phyloP scores from a whole-genome alignment of 2,797 vertebrate species.

The Botia almorhae region DNA sequence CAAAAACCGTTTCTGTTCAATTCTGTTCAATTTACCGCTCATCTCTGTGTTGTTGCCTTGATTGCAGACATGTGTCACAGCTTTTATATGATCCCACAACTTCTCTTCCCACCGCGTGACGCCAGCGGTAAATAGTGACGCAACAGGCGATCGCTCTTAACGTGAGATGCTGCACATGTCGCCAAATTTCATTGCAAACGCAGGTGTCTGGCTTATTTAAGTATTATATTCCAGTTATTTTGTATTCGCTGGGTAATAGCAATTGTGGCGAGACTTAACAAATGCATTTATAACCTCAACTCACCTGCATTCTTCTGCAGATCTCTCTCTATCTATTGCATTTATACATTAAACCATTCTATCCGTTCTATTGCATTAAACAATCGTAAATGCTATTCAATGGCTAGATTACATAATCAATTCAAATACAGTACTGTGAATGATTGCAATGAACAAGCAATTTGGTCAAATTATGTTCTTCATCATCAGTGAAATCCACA shows the following conservation, averaged over 20 bases:
- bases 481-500: not conserved
- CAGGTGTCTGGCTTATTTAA: not conserved
- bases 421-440: too few species aligned
- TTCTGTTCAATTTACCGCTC: not conserved
- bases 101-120: slow-evolving; percentile 19
- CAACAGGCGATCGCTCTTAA: not conserved
- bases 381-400: too few species aligned
- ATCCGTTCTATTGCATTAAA: too few species aligned
- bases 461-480: not conserved
- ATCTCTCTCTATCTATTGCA: not conserved
- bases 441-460: not conserved
- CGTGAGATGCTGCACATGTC: not conserved
- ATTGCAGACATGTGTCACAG: slow-evolving; percentile 10
- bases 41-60: slow-evolving; percentile 5
- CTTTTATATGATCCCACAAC: slow-evolving; percentile 31
- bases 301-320: not conserved
- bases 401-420: too few species aligned
- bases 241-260: not conserved
- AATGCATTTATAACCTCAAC: not conserved
- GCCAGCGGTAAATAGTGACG: slow-evolving; percentile 29
- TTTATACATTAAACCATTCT: too few species aligned
- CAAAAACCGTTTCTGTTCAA: not conserved
- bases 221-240: not conserved
- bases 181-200: not conserved
- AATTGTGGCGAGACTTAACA: not conserved